Percentiles rank a stretch among this genome's conserved stretches.
phyloP scores from a whole-genome alignment of 2,888 invertebrate species.

The Caenorhabditis macrosperma region DNA sequence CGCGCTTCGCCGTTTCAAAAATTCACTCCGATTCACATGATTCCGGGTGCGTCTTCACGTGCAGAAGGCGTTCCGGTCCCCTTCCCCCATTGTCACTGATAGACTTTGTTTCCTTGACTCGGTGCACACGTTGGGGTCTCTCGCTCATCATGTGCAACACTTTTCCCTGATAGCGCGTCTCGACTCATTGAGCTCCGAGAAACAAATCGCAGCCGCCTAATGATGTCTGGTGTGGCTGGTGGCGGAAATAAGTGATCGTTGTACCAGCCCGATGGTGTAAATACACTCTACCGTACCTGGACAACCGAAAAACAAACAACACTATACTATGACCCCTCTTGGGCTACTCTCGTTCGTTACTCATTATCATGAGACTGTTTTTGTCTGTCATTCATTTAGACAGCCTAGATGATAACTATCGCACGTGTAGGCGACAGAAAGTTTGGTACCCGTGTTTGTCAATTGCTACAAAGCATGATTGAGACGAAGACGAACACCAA shows the following conservation, averaged over 20 bases:
- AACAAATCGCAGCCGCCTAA: background rate
- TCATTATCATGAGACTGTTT: slow-evolving; percentile 14
- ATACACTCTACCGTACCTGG: slow-evolving; percentile 6
- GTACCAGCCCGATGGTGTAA: slow-evolving; percentile 1
- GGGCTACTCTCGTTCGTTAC: background rate
- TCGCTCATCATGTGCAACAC: slow-evolving; percentile 29
- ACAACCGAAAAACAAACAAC: slow-evolving; percentile 35
- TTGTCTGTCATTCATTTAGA: too few species aligned
- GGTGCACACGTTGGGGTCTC: slow-evolving; percentile 12
- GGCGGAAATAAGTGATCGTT: slow-evolving; percentile 21
- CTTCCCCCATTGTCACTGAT: background rate
- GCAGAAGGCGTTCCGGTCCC: background rate
- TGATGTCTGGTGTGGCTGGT: slow-evolving; percentile 27
- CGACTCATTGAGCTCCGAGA: background rate
- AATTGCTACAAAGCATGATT: too few species aligned
- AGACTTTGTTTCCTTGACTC: slow-evolving; percentile 45
- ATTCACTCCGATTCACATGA: slow-evolving; percentile 40
- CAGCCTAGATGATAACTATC: slow-evolving; percentile 1
- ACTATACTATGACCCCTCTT: slow-evolving; percentile 34
- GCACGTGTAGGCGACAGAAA: too few species aligned
- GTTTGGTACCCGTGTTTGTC: too few species aligned
- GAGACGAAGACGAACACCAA: too few species aligned
- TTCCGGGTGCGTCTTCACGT: slow-evolving; percentile 15
- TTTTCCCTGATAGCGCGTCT: background rate
- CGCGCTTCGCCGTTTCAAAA: too few species aligned